These are phyloP conservation scores for Drosophila trapezifrons DNA, from an alignment of 1,140 invertebrate genomes.

Conservation along the genomic window DNA sequence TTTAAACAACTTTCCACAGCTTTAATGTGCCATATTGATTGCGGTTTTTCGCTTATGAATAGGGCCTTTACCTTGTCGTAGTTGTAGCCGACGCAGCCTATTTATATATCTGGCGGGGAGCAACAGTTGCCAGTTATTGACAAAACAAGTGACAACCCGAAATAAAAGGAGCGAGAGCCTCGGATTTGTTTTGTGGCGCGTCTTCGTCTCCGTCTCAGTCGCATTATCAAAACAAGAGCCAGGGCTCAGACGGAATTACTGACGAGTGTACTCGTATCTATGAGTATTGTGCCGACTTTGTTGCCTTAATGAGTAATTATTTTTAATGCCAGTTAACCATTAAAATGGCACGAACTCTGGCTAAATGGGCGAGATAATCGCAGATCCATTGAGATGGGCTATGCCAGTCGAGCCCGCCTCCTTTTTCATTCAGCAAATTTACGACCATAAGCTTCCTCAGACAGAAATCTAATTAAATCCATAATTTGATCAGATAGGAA, in stretches of 20 bases:
- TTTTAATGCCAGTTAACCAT: conserved; percentile 54
- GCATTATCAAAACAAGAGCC: conserved; percentile 35
- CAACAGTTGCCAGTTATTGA: conserved; percentile 79
- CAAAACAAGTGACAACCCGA: conserved; percentile 67
- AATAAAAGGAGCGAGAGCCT: conserved; percentile 31
- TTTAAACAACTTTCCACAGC: conserved; percentile 56
- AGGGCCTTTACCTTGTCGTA: conserved; percentile 37
- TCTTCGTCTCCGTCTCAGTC: background rate
- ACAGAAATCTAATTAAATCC: conserved; percentile 20
- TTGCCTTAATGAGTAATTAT: conserved; percentile 54
- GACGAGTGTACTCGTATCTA: conserved; percentile 2
- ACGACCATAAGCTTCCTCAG: background rate
- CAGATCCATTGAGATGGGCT: conserved; percentile 3
- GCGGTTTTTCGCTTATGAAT: conserved; percentile 28
- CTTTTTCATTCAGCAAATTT: conserved; percentile 10
- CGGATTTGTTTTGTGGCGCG: conserved; percentile 30
- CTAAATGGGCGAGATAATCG: conserved; percentile 42
- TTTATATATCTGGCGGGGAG: conserved; percentile 58
- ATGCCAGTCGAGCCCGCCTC: conserved; percentile 4
- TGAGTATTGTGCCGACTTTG: conserved; percentile 30
- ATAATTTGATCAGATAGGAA: conserved; percentile 9
- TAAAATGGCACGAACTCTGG: conserved; percentile 57
- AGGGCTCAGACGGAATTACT: conserved; percentile 25
- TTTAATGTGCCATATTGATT: conserved; percentile 73
- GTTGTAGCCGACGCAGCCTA: conserved; percentile 41